Percentiles rank a stretch among this genome's conserved stretches.
Evolutionary conservation across 2,113 vertebrate genomes (phyloP).

Genomic region (Anoura caudifer): DNA sequence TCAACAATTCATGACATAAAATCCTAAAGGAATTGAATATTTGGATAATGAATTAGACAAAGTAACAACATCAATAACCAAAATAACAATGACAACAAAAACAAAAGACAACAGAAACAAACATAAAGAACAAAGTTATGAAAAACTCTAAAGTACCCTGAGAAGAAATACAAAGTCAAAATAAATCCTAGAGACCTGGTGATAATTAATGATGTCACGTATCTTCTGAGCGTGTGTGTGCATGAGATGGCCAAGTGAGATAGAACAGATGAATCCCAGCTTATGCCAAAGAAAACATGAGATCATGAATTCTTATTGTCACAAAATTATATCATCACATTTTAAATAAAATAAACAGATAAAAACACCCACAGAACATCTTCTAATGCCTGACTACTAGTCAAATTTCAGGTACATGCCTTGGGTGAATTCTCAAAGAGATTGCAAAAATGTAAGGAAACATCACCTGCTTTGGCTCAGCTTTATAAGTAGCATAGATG

Average conservation of each 20-base stretch:
- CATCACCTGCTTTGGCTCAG: neutral
- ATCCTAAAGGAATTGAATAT: neutral
- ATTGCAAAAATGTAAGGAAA: neutral
- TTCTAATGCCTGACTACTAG: neutral
- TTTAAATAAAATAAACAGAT: neutral
- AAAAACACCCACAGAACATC: neutral
- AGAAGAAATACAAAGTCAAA: conserved; percentile 43
- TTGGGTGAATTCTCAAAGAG: neutral
- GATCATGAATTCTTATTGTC: conserved; percentile 30
- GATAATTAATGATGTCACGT: conserved; percentile 38
- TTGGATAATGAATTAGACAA: neutral
- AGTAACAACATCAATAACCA: neutral
- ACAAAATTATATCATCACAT: neutral
- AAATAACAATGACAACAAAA: neutral
- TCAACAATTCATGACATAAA: neutral
- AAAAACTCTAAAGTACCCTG: neutral
- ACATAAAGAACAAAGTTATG: neutral
- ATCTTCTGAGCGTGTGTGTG: neutral
- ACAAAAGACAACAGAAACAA: neutral
- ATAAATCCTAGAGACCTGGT: neutral
- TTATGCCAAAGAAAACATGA: neutral
- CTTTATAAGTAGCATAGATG: neutral
- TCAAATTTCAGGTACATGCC: neutral
- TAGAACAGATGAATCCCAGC: conserved; percentile 11
- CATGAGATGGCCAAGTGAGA: neutral